Percentiles rank a stretch among this genome's conserved stretches.
These are phyloP conservation scores for Watersipora subatra DNA, from an alignment of 1,140 invertebrate species.

Conservation along the genomic window DNA sequence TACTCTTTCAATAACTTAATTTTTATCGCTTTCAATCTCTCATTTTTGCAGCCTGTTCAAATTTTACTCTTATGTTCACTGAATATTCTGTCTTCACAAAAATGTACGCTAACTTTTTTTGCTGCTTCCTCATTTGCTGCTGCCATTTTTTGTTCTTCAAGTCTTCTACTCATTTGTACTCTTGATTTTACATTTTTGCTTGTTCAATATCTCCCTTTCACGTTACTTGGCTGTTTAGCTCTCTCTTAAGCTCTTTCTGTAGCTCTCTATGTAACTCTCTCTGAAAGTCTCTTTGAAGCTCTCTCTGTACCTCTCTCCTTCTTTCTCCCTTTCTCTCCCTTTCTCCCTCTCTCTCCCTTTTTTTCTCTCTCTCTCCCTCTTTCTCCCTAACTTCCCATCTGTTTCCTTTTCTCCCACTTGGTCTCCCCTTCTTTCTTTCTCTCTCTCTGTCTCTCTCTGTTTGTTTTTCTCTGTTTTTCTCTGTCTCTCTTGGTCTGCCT, in stretches of 20 bases:
- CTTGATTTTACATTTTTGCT: background rate
- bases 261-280: conserved; percentile 1
- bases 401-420: background rate
- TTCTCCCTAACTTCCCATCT: background rate
- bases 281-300: background rate
- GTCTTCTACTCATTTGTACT: background rate
- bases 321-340: background rate
- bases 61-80: background rate
- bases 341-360: background rate
- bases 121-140: background rate
- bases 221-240: too few relatives aligned
- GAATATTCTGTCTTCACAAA: too few relatives aligned
- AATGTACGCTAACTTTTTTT: background rate
- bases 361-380: background rate
- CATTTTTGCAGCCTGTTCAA: background rate
- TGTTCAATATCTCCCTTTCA: background rate
- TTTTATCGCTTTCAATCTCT: background rate
- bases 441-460: background rate
- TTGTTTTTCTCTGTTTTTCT: background rate
- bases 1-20: background rate
- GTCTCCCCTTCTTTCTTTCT: background rate
- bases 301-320: background rate
- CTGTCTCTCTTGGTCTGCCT: background rate
- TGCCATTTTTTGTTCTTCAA: background rate
- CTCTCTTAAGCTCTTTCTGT: background rate